These are phyloP conservation scores for Aplochiton taeniatus DNA, from an alignment of 2,797 vertebrate species.

Conservation along the genomic window DNA sequence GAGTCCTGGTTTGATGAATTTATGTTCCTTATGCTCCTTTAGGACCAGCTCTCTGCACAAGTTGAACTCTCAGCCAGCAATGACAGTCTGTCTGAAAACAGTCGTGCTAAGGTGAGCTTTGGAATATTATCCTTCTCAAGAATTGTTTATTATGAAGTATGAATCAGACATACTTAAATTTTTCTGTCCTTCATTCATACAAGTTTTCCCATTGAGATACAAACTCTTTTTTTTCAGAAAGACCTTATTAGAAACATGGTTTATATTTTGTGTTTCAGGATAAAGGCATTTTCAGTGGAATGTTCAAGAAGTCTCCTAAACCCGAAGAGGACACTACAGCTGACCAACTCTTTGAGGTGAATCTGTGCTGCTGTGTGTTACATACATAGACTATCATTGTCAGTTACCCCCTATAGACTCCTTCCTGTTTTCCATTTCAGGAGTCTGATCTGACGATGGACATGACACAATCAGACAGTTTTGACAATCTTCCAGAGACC, in stretches of 20 bases:
- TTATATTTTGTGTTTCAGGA: constrained; percentile 52
- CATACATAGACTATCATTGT: background rate
- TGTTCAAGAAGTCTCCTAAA: constrained; percentile 59
- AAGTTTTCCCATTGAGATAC: no score
- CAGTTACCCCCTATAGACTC: background rate
- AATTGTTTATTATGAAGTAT: no score
- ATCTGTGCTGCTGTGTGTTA: background rate
- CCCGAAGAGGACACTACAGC: constrained; percentile 54
- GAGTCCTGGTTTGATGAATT: no score
- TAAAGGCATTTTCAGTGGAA: constrained; percentile 52
- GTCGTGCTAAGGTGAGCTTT: background rate
- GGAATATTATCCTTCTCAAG: no score
- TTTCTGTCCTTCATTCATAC: no score
- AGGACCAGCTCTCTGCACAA: constrained; percentile 38
- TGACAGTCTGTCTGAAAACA: constrained; percentile 27
- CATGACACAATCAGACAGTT: constrained; percentile 23
- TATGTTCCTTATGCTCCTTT: constrained; percentile 19
- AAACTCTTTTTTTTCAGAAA: no score
- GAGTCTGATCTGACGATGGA: constrained; percentile 17
- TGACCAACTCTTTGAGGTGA: no score
- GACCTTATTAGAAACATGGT: no score
- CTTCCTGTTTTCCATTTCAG: constrained; percentile 38
- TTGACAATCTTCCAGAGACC: constrained; percentile 46
- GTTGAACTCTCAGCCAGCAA: constrained; percentile 48
- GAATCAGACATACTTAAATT: no score